Base-by-base conservation (phyloP, 2,113 vertebrate genomes). In the Nothoprocta pentlandii region DNA sequence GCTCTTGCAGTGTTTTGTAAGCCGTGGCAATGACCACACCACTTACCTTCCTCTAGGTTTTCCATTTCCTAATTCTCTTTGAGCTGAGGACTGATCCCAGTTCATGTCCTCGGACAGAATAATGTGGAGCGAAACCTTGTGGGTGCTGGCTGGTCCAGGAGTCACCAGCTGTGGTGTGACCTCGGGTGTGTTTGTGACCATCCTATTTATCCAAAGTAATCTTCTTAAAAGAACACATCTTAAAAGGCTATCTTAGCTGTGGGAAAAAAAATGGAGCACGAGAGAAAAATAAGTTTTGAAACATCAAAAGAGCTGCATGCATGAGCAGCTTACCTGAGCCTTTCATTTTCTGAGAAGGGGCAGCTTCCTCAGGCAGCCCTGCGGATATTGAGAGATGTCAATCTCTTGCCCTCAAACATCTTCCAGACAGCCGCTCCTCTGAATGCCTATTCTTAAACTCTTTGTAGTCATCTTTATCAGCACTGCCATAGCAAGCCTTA, bases 81-180 rank as follows among this genome's bases (percentile, higher is more conserved):
- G 68, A 58, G 6, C 0, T 6, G 36, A 46, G 36, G 17, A 25
- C 5, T 1, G 0, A 10, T 74, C 47, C 66, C 41, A 66, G 61
- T 20, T 20, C 41, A 19, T 80, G 62, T 11, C 8, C 2, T 2
- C 28, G 0, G 10, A 13, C 30, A 41, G 32, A 20, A 22, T n/a
- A 2, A 0, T 6, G 3, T 14, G 20, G 19, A 32, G 42, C 1
- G 0, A 34, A 10, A 21, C 4, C 41, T 47, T 14, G 5, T 17
- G 51, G 54, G 81, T 93, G 56, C 67, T 25, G 9, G 17, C 44
- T 62, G 17, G n/a, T 21, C 54, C 54, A 12, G 44, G 63, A 58
- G 16, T n/a, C 32, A 26, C 42, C 19, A 20, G 51, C 62, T 16
- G 36, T 2, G 5, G 32, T 44, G 63, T 28, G 49, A 8, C 21